Evolutionary conservation across 1,140 invertebrate genomes (phyloP), one percentile per base, ranked within the genome.

Genomic region (Drosophila ananassae): DNA sequence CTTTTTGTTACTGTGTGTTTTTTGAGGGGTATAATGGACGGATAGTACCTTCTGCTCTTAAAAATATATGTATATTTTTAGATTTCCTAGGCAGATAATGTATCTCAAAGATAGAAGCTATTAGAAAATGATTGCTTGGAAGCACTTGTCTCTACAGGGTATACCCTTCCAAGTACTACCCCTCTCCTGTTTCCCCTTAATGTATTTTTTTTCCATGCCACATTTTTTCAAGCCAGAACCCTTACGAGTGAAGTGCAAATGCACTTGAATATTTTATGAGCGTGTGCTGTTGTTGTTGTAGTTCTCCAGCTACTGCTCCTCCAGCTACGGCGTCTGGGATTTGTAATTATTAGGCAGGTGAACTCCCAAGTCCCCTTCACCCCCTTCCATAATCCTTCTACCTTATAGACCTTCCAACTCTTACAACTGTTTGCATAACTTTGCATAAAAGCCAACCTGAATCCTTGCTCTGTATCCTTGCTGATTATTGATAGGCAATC

Each of bases 241-340:
- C 53, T 28, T 51, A 17, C 37, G 28, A 58, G 63, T 83, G 34
- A 79, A 83, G 79, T 84, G 79, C 66, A 83, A 75, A 83, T 79
- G 80, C 68, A 84, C 80, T 79, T 84, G 80, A 84, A 84, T 84
- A 84, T 84, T 84, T 85, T 72, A 84, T 84, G 77, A 84, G 76
- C 76, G 60, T 52, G 47, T 67, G 47, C 59, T 67, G 46, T 7
- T 67, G 63, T 53, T 64, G 63, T 55, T 54, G 71, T 17, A 17
- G 17, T 17, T 17, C 17, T 17, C 17, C 17, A 17, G 17, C 17
- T 17, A 17, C 17, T 17, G 17, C 17, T 17, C 17, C 17, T 17
- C 17, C 17, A 17, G 17, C 17, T 17, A 17, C 17, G 17, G 17
- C 17, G 67, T 71, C 67, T 71, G 64, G 67, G 63, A 57, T 69